Base-by-base conservation (phyloP, 1,140 invertebrate genomes). In the Coboldia fuscipes region DNA sequence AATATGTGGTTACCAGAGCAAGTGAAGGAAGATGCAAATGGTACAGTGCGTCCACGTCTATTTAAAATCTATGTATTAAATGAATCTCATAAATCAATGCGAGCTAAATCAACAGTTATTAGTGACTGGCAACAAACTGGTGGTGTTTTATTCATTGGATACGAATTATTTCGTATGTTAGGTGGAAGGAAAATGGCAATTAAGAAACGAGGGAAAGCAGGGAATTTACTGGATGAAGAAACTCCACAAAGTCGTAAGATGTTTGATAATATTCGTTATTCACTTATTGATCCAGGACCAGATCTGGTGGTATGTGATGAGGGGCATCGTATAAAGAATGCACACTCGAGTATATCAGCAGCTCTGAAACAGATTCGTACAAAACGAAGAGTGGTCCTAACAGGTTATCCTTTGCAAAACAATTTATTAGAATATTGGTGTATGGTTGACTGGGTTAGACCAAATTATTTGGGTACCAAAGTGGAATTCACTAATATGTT, bases 401-500 rank as follows among this genome's bases (percentile, higher is more conserved):
- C 90, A 7, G 90, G 90, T 13, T 93, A 93, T 66, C 90, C 90
- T 0, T 53, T 96, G n/a, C 90, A 96, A 57, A 96, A 96, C 54
- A 94, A 94, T 60, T 56, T 96, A 2, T 56, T 90, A 17, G 90
- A 96, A 55, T 96, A 96, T 51, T 94, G 85, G 84, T 88, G 85
- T 48, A 92, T 92, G 86, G 85, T 93, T 3, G 86, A 94, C 44
- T 96, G 93, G 50, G 88, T 94, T 1, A 65, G 88, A 28, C 90
- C 90, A 0, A 92, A 90, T 60, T 85, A 84, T 62, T 63, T 83
- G 14, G 90, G 86, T 29, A 83, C 79, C 6, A 86, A 89, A 51
- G 85, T 82, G 1, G 86, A 93, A 51, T 96, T 96, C 53, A 77
- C 75, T 41, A 90, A 90, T 48, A 92, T 93, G 85, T 96, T 94